Evolutionary conservation across 2,113 vertebrate genomes (phyloP), one percentile per base, ranked within the genome.

Genomic region (Sturnira hondurensis): DNA sequence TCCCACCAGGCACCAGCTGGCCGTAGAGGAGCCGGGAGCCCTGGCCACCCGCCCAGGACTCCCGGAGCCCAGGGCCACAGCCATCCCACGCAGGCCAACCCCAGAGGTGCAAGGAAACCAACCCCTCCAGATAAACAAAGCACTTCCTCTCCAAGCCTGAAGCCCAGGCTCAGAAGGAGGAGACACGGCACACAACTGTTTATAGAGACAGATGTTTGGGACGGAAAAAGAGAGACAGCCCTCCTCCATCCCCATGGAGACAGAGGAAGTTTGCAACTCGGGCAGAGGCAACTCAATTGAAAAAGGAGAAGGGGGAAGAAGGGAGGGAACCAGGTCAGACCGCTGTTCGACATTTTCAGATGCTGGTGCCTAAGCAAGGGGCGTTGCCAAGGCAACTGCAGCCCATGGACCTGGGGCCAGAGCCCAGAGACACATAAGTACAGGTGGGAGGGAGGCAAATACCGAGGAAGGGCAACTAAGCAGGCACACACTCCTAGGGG

Each of bases 191-290:
- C 14, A 28, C 89, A 84, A 97, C 96, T 96, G 97, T 97, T 80
- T 54, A 63, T 71, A 1, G 94, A 93, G 86, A 86, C 45, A 50
- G 95, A 94, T 63, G 61, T 93, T 97, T 90, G 38, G 92, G 84
- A 89, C 93, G 96, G 96, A 96, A 96, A 97, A 96, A 96, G 82
- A 93, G 77, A 24, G 10, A 5, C 63, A 36, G 93, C 93, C 74
- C 87, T 91, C 81, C 89, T 94, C 52, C 76, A 14, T 97, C 97
- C 86, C 98, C 97, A 96, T 97, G 92, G 97, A 90, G 95, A 54
- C 14, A 22, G 95, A 98, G 98, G 97, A 98, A 97, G 98, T 98
- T 98, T 98, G 96, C 76, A 36, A 95, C 96, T 96, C 56, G 0
- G 87, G 95, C 97, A 87, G 92, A 63, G 0, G 94, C 94, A 73